These are phyloP conservation scores for Tetanocera ferruginea DNA, from an alignment of 2,888 invertebrate genomes.

Conservation along the genomic window DNA sequence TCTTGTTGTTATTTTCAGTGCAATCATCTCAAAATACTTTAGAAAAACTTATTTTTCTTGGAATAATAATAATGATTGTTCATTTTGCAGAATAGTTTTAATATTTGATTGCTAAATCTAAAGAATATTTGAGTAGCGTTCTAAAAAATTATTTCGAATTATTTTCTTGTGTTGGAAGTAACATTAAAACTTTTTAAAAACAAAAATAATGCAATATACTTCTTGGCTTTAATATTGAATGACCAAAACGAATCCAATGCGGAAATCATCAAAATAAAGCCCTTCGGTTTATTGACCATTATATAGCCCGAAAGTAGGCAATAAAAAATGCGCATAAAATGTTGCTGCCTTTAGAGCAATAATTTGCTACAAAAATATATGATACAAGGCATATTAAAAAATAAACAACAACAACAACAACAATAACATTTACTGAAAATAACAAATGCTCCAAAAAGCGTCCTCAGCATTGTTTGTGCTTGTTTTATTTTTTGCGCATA, in stretches of 20 bases:
- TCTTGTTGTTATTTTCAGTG: too few relatives aligned
- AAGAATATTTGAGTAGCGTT: too few relatives aligned
- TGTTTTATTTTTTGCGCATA: not conserved
- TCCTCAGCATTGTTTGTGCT: not conserved
- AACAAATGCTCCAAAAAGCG: not conserved
- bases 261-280: not conserved
- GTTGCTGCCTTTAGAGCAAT: not conserved
- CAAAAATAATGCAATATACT: too few relatives aligned
- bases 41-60: too few relatives aligned
- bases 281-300: conserved; percentile 3
- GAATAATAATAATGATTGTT: too few relatives aligned
- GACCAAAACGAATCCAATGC: not conserved
- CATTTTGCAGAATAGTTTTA: too few relatives aligned
- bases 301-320: not conserved
- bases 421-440: not conserved
- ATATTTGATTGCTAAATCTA: too few relatives aligned
- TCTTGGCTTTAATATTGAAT: not conserved
- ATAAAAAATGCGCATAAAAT: conserved; percentile 21
- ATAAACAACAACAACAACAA: not conserved
- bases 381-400: not conserved
- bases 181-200: too few relatives aligned
- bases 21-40: too few relatives aligned
- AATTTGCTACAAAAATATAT: not conserved
- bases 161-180: too few relatives aligned
- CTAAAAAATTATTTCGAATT: too few relatives aligned